These are phyloP conservation scores for Pseudorectes ferrugineus DNA, from an alignment of 2,113 vertebrate genomes.

Conservation along the genomic window DNA sequence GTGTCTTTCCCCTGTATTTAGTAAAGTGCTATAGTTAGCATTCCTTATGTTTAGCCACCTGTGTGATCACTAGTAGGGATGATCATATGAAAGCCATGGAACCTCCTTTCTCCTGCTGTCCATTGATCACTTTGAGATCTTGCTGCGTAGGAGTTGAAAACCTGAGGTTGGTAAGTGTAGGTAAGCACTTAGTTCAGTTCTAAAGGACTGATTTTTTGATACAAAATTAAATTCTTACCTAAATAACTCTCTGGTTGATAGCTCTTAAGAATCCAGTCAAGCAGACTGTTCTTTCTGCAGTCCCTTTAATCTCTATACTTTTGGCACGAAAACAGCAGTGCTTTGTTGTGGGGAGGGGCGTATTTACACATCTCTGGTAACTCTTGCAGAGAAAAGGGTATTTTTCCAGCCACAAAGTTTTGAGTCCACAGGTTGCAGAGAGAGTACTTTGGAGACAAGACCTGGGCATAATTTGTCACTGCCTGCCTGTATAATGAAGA, in stretches of 20 bases:
- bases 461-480: neutral
- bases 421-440: neutral
- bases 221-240: neutral
- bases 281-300: neutral
- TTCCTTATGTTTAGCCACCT: constrained; percentile 28
- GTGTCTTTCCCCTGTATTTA: neutral
- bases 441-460: neutral
- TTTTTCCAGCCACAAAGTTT: neutral
- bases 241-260: neutral
- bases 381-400: neutral
- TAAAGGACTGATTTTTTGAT: neutral
- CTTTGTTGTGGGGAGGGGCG: neutral
- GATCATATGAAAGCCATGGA: neutral
- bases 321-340: neutral
- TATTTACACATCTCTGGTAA: neutral
- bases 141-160: neutral
- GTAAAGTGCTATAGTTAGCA: neutral
- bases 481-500: neutral
- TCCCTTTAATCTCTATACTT: neutral
- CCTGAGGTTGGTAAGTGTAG: neutral
- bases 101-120: neutral
- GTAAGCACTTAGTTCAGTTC: neutral
- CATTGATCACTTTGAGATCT: neutral
- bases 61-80: neutral
- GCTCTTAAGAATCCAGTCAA: neutral